phyloP scores from a whole-genome alignment of 2,797 vertebrate species.

The Perodicticus potto region DNA sequence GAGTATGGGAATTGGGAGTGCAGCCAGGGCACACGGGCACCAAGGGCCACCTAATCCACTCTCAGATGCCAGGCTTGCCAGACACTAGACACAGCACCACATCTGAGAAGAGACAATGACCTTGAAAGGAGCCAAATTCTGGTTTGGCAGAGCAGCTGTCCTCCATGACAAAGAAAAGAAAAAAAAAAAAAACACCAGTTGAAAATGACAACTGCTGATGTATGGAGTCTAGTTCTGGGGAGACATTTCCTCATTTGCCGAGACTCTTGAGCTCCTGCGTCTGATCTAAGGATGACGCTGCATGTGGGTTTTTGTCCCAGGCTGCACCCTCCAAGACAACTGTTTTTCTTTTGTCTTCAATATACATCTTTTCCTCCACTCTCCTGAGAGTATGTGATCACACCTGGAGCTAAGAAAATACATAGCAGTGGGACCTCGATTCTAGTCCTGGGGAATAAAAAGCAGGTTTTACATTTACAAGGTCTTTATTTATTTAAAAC shows the following conservation, averaged over 20 bases:
- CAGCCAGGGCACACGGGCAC: not conserved
- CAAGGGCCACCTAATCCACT: constrained; percentile 65
- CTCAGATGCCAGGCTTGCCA: constrained; percentile 60
- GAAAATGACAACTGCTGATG: constrained; percentile 69
- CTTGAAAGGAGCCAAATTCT: constrained; percentile 56
- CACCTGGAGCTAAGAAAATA: not conserved
- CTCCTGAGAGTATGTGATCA: not conserved
- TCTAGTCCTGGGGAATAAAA: not conserved
- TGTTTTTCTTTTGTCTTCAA: not conserved
- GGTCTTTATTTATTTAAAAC: not conserved
- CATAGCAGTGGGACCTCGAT: not conserved
- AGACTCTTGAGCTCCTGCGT: constrained; percentile 53
- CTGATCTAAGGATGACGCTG: not conserved
- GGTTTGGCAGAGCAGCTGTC: constrained; percentile 8
- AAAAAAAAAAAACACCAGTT: constrained; percentile 23
- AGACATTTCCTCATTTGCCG: constrained; percentile 71
- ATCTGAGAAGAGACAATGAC: constrained; percentile 9
- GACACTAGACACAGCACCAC: not conserved
- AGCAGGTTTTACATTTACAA: constrained; percentile 1
- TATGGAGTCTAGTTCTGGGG: constrained; percentile 63
- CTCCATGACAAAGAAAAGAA: constrained; percentile 19
- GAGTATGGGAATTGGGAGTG: not conserved
- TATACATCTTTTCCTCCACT: not conserved
- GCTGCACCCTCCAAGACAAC: not conserved
- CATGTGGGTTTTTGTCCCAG: not conserved